A percentile compares a stretch with the other conserved stretches of the same genome.
phyloP scores from a whole-genome alignment of 2,113 vertebrate species.

The Sigmodon hispidus region DNA sequence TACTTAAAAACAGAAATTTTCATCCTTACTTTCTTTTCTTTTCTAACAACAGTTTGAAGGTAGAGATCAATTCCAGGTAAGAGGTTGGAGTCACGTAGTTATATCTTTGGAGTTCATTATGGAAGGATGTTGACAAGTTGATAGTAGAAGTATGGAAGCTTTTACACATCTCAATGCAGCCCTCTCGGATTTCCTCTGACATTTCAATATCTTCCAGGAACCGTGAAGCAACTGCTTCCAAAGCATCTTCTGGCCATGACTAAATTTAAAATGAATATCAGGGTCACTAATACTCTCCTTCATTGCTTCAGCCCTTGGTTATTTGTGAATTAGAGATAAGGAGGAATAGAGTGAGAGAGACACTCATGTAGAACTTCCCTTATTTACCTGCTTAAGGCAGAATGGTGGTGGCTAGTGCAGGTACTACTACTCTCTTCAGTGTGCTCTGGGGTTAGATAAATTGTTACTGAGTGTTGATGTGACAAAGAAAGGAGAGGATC shows the following conservation, averaged over 20 bases:
- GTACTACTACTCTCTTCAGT: background rate
- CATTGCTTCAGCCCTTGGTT: background rate
- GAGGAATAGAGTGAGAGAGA: background rate
- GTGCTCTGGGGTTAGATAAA: conserved; percentile 17
- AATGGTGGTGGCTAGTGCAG: background rate
- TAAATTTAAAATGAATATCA: conserved; percentile 75
- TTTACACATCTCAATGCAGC: conserved; percentile 95
- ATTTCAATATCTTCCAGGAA: conserved; percentile 94
- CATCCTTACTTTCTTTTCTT: conserved; percentile 89
- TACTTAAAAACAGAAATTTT: conserved; percentile 21
- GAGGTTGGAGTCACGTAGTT: conserved; percentile 97
- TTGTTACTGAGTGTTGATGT: background rate
- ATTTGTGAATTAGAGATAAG: background rate
- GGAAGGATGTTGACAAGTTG: conserved; percentile 87
- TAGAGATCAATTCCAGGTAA: conserved; percentile 95
- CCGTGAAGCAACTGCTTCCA: conserved; percentile 92
- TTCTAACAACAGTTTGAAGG: conserved; percentile 91
- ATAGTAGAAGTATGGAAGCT: conserved; percentile 93
- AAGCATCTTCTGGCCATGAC: conserved; percentile 94
- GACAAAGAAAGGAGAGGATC: background rate
- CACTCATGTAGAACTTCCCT: background rate
- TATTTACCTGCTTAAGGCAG: background rate
- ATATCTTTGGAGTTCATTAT: conserved; percentile 89
- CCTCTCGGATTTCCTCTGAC: conserved; percentile 87
- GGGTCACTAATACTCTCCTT: background rate